Conservation (phyloP, 2,797 vertebrate genomes). For the Anisognathus igniventris region DNA sequence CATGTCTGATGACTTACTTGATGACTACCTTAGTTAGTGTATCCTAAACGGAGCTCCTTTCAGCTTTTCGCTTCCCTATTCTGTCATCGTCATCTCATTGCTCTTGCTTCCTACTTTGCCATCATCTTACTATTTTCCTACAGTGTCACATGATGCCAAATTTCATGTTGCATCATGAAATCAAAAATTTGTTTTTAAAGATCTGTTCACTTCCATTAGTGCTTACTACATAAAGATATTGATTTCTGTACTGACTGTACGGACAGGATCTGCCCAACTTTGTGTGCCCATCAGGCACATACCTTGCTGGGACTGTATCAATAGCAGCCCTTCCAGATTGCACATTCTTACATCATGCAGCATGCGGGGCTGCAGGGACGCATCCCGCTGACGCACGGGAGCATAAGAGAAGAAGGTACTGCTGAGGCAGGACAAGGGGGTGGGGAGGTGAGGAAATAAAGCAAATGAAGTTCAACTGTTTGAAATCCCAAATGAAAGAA, state of each 20-base stretch:
- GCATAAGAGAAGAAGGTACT: not conserved
- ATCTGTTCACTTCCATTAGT: not conserved
- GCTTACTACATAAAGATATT: not conserved
- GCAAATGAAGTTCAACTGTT: not conserved
- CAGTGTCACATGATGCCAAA: not conserved
- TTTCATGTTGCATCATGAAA: not conserved
- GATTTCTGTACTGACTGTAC: not conserved
- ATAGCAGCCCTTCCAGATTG: not conserved
- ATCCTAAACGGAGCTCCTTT: not conserved
- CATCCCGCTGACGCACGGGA: not conserved
- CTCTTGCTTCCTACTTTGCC: not conserved
- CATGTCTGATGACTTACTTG: not conserved
- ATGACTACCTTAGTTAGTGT: not conserved
- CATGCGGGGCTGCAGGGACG: not conserved
- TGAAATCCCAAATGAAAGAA: not conserved
- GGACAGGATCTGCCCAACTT: not conserved
- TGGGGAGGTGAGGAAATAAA: not conserved
- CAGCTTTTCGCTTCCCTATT: not conserved
- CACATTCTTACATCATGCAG: not conserved
- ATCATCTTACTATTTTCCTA: not conserved
- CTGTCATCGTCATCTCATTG: not conserved
- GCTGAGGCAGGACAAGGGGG: not conserved
- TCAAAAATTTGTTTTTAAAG: not conserved
- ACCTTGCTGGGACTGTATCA: not conserved
- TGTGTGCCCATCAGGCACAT: not conserved